These are phyloP conservation scores for Mesoligia furuncula DNA, from an alignment of 2,888 invertebrate species.

Conservation along the genomic window DNA sequence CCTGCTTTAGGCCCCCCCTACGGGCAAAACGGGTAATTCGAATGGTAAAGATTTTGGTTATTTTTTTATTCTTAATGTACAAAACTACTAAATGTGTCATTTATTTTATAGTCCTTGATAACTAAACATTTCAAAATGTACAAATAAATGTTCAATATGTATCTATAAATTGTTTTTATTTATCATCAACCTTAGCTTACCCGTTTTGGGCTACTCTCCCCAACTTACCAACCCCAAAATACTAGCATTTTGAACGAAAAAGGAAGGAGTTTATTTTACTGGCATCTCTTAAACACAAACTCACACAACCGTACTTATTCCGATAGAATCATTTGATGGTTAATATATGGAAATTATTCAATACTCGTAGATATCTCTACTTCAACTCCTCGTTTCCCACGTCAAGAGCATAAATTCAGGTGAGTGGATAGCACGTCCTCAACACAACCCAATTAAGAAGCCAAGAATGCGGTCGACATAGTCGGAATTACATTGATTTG, in stretches of 20 bases:
- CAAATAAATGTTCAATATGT: too few relatives aligned
- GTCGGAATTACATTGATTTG: constrained; percentile 41
- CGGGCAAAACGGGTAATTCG: too few relatives aligned
- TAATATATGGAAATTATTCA: neutral
- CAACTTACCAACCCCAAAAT: neutral
- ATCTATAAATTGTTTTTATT: too few relatives aligned
- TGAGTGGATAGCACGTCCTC: neutral
- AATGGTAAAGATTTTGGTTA: too few relatives aligned
- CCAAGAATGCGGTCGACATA: constrained; percentile 42
- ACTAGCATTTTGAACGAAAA: neutral
- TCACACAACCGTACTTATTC: neutral
- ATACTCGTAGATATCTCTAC: neutral
- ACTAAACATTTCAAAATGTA: too few relatives aligned
- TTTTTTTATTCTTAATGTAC: too few relatives aligned
- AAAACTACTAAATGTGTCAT: too few relatives aligned
- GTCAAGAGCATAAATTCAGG: neutral
- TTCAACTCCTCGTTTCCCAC: constrained; percentile 11
- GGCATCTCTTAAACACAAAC: neutral
- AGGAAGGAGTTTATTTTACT: neutral
- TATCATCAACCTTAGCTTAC: too few relatives aligned
- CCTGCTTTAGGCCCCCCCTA: too few relatives aligned
- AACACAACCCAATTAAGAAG: constrained; percentile 31
- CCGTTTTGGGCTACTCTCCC: too few relatives aligned
- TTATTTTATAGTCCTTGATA: too few relatives aligned
- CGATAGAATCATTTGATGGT: neutral